These are phyloP conservation scores for Thalassarche chlororhynchos DNA, from an alignment of 2,113 vertebrate species.

Conservation along the genomic window DNA sequence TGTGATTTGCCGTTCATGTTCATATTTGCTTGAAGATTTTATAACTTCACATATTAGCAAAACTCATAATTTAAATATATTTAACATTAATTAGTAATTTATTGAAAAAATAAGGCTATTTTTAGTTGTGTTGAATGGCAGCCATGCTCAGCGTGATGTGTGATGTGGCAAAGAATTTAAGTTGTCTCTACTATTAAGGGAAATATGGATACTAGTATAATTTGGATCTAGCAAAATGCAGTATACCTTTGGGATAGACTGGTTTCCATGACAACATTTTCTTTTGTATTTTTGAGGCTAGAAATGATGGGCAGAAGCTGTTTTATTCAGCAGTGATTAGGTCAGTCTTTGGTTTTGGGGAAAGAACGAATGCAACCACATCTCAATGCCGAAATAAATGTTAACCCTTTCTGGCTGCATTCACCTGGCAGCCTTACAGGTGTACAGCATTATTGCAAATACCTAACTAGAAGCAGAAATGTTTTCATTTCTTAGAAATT, in stretches of 20 bases:
- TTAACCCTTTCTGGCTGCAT: background rate
- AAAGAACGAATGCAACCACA: background rate
- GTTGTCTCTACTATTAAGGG: background rate
- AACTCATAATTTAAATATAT: background rate
- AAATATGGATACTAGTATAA: slow-evolving; percentile 30
- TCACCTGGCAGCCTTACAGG: background rate
- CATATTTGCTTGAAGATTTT: background rate
- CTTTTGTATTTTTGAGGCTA: slow-evolving; percentile 62
- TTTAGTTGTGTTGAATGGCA: background rate
- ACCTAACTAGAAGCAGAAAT: background rate
- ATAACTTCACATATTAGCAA: background rate
- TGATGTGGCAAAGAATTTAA: background rate
- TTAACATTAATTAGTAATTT: background rate
- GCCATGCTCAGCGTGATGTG: background rate
- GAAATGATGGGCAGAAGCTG: slow-evolving; percentile 48
- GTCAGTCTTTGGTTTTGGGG: slow-evolving; percentile 1
- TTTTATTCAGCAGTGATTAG: slow-evolving; percentile 30
- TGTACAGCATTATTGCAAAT: background rate
- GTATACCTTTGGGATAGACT: slow-evolving; percentile 61
- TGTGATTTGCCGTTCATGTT: background rate
- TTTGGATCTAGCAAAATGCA: slow-evolving; percentile 47
- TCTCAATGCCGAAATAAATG: background rate
- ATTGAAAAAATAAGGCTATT: background rate
- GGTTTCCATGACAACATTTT: slow-evolving; percentile 72
- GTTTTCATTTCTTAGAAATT: background rate